A percentile compares a stretch with the other conserved stretches of the same genome.
These are phyloP conservation scores for Riptortus pedestris DNA, from an alignment of 1,140 invertebrate species.

Conservation along the genomic window DNA sequence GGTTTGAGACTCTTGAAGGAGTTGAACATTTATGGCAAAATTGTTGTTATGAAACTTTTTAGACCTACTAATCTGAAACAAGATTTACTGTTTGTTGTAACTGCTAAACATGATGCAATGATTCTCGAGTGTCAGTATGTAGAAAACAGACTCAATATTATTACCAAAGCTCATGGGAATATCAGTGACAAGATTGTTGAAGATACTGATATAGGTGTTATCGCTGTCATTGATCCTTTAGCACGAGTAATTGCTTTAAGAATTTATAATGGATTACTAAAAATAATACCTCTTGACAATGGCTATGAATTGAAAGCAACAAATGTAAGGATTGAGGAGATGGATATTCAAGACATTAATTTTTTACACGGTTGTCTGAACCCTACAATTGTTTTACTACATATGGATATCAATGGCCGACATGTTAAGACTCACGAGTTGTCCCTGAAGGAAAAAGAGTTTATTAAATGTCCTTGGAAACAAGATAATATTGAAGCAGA, in stretches of 20 bases:
- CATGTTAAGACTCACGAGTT: constrained; percentile 97
- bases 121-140: constrained; percentile 80
- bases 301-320: constrained; percentile 87
- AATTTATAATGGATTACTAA: constrained; percentile 93
- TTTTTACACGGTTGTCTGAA: constrained; percentile 87
- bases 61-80: constrained; percentile 84
- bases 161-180: constrained; percentile 93
- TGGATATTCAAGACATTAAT: constrained; percentile 88
- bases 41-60: constrained; percentile 89
- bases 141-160: constrained; percentile 73
- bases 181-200: constrained; percentile 83
- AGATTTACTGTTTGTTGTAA: constrained; percentile 89
- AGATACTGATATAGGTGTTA: constrained; percentile 84
- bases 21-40: constrained; percentile 86
- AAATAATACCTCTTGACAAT: constrained; percentile 88
- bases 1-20: constrained; percentile 89
- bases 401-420: constrained; percentile 84
- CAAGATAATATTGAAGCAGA: constrained; percentile 97
- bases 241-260: constrained; percentile 87
- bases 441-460: constrained; percentile 87
- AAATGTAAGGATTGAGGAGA: constrained; percentile 89
- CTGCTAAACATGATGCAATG: constrained; percentile 90
- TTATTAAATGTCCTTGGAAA: constrained; percentile 93
- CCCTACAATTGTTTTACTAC: constrained; percentile 90
- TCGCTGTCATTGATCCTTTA: constrained; percentile 91